A percentile compares a stretch with the other conserved stretches of the same genome.
Evolutionary conservation across 2,113 vertebrate species (phyloP).

Genomic region (Gymnogyps californianus): DNA sequence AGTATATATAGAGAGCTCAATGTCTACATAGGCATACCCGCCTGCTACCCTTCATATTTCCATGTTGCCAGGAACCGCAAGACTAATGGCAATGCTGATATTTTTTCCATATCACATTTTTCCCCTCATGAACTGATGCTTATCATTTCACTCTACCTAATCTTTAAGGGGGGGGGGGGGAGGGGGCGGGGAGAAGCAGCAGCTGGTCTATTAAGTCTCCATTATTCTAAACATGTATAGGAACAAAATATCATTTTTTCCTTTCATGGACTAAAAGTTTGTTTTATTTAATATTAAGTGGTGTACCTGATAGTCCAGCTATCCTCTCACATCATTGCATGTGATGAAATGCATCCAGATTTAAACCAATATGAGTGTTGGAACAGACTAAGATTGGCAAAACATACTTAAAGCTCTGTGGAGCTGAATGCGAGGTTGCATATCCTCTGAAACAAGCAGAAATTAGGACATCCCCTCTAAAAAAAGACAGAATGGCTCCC

Average conservation of each 20-base stretch:
- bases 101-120: not conserved
- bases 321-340: not conserved
- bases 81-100: not conserved
- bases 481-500: fast-evolving
- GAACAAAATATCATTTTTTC: not conserved
- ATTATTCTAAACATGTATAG: not conserved
- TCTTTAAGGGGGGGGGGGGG: not conserved
- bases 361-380: not conserved
- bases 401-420: not conserved
- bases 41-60: not conserved
- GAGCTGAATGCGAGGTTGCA: not conserved
- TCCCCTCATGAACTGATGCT: not conserved
- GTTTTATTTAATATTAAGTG: not conserved
- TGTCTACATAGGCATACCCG: fast-evolving
- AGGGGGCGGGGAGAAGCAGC: not conserved
- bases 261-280: not conserved
- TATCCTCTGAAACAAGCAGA: not conserved
- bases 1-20: not conserved
- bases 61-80: not conserved
- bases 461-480: not conserved
- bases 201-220: not conserved
- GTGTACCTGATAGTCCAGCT: not conserved
- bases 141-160: not conserved
- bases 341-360: not conserved
- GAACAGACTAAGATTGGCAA: not conserved